phyloP scores from a whole-genome alignment of 1,140 invertebrate species.

The Adelges cooleyi region DNA sequence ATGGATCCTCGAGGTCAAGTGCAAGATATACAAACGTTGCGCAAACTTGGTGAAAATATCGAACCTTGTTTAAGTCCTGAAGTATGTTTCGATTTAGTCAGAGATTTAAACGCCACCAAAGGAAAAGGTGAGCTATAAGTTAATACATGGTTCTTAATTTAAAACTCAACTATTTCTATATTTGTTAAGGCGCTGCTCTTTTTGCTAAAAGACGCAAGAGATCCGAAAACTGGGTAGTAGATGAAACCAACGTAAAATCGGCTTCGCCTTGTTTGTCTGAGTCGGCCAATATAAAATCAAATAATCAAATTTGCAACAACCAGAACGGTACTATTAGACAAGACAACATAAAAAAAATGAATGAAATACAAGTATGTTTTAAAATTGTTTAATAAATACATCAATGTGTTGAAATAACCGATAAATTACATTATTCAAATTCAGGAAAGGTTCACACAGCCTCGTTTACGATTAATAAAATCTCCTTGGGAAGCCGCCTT shows the following conservation, averaged over 20 bases:
- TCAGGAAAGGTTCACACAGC: conserved; percentile 48
- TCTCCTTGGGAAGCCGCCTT: conserved; percentile 63
- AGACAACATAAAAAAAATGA: conserved; percentile 43
- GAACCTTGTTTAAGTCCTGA: conserved; percentile 54
- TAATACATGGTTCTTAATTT: background rate
- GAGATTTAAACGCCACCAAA: conserved; percentile 60
- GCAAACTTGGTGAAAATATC: conserved; percentile 47
- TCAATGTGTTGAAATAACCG: too few relatives aligned
- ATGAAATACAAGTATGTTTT: conserved; percentile 46
- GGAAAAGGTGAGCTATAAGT: conserved; percentile 52
- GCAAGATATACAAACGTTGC: conserved; percentile 50
- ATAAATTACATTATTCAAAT: background rate
- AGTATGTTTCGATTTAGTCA: conserved; percentile 54
- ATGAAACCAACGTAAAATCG: conserved; percentile 49
- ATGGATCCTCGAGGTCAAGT: conserved; percentile 68
- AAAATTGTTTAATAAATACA: too few relatives aligned
- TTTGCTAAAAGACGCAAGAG: conserved; percentile 76
- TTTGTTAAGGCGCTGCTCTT: conserved; percentile 58
- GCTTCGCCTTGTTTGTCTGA: conserved; percentile 16
- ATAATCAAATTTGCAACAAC: conserved; percentile 32
- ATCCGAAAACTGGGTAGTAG: conserved; percentile 77
- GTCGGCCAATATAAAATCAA: background rate
- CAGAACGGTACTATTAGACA: conserved; percentile 38
- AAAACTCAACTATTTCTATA: background rate
- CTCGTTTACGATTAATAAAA: conserved; percentile 49